Evolutionary conservation across 2,888 invertebrate species (phyloP).

Genomic region (Aphidoletes aphidimyza): DNA sequence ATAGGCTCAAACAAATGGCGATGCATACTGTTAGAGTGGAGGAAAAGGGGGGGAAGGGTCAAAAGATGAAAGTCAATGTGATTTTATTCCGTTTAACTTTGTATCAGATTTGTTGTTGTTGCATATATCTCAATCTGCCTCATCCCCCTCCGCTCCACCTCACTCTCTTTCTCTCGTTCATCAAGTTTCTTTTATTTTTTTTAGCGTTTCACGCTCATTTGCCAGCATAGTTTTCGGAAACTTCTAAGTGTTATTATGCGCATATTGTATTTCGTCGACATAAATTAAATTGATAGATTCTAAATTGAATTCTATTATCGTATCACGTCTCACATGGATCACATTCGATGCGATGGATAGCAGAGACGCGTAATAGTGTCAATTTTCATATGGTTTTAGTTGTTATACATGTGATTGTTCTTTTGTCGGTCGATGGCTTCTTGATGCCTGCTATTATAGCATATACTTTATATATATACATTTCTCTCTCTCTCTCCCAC

Average conservation of each 20-base stretch:
- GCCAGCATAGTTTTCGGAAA: too few relatives aligned
- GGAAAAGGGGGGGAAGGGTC: too few relatives aligned
- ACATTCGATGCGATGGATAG: neutral
- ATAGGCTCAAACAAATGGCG: too few relatives aligned
- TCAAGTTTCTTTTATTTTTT: too few relatives aligned
- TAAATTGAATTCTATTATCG: constrained; percentile 36
- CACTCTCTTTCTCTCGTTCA: too few relatives aligned
- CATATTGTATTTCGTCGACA: constrained; percentile 26
- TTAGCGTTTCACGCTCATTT: too few relatives aligned
- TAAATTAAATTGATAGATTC: constrained; percentile 36
- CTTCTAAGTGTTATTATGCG: neutral
- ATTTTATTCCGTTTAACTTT: neutral
- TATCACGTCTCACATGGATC: constrained; percentile 5
- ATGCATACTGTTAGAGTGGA: too few relatives aligned
- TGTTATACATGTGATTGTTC: too few relatives aligned
- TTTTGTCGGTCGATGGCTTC: neutral
- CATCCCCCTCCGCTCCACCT: too few relatives aligned
- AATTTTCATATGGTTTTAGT: neutral
- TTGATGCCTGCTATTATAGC: too few relatives aligned
- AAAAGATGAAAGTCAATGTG: neutral
- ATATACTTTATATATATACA: too few relatives aligned
- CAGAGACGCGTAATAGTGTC: neutral
- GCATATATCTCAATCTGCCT: neutral
- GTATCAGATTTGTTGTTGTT: neutral
- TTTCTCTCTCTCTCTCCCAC: too few relatives aligned